A percentile compares a stretch with the other conserved stretches of the same genome.
These are phyloP conservation scores for Triplophysa tibetana DNA, from an alignment of 2,113 vertebrate species.

Conservation along the genomic window DNA sequence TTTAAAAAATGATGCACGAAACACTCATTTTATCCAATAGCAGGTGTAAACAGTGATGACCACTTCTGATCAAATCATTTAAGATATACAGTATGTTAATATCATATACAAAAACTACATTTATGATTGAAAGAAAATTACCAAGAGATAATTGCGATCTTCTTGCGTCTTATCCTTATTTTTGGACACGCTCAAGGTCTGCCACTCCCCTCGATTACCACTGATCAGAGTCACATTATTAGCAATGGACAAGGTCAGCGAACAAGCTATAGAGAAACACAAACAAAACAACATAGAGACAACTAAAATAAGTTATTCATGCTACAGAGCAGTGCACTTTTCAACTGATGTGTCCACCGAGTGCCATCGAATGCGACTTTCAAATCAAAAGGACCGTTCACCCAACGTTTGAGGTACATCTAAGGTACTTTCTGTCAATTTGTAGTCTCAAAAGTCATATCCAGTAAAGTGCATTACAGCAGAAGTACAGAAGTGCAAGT, in stretches of 20 bases:
- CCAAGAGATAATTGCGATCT: slow-evolving; percentile 61
- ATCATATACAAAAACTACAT: not conserved
- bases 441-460: too few relatives aligned
- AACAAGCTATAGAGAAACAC: slow-evolving; percentile 62
- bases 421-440: too few relatives aligned
- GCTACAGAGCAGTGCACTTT: not conserved
- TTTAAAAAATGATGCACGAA: too few relatives aligned
- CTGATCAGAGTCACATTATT: not conserved
- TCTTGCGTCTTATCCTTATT: not conserved
- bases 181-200: not conserved
- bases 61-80: too few relatives aligned
- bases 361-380: not conserved
- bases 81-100: too few relatives aligned
- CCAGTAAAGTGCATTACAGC: too few relatives aligned
- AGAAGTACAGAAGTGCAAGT: too few relatives aligned
- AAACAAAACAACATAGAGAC: not conserved
- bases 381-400: too few relatives aligned
- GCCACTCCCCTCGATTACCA: slow-evolving; percentile 63
- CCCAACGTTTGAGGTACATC: too few relatives aligned
- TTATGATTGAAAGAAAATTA: slow-evolving; percentile 25
- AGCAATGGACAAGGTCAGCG: slow-evolving; percentile 37
- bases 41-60: too few relatives aligned
- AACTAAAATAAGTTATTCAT: not conserved
- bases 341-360: too few relatives aligned
- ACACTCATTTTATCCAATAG: too few relatives aligned